These are phyloP conservation scores for Xiphophorus birchmanni DNA, from an alignment of 2,797 vertebrate genomes.

Conservation along the genomic window DNA sequence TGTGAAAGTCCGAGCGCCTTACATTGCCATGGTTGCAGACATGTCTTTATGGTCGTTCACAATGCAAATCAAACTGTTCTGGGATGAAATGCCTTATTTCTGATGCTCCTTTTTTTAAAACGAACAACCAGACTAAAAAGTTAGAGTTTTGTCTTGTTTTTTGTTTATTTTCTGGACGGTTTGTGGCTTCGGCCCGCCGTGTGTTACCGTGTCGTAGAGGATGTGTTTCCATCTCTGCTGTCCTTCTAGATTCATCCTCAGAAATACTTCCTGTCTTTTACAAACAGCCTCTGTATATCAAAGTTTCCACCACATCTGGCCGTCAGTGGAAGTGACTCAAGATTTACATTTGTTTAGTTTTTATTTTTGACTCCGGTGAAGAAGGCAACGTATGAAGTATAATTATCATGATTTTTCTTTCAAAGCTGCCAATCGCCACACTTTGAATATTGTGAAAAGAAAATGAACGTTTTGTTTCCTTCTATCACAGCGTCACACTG, in stretches of 20 bases:
- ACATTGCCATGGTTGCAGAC: constrained; percentile 58
- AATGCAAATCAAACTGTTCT: constrained; percentile 51
- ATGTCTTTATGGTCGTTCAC: constrained; percentile 50
- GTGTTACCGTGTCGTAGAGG: background rate
- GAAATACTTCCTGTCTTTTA: constrained; percentile 36
- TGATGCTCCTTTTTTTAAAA: constrained; percentile 27
- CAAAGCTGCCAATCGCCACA: constrained; percentile 87
- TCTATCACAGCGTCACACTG: constrained; percentile 90
- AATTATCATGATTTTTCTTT: constrained; percentile 8
- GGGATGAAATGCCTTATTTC: constrained; percentile 75
- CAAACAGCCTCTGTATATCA: constrained; percentile 29
- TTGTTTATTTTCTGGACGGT: background rate
- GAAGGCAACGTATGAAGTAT: constrained; percentile 56
- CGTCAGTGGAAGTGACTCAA: constrained; percentile 81
- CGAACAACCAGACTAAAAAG: constrained; percentile 38
- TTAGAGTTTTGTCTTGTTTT: constrained; percentile 24
- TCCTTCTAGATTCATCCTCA: constrained; percentile 39
- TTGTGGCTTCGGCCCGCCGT: background rate
- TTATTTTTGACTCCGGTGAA: constrained; percentile 64
- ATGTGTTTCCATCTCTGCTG: constrained; percentile 17
- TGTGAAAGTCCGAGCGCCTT: constrained; percentile 77
- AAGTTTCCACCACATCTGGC: constrained; percentile 83
- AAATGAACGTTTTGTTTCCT: constrained; percentile 58
- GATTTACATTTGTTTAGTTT: constrained; percentile 65
- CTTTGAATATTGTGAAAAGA: constrained; percentile 85